Evolutionary conservation across 35 echinoderm and acorn worm species (phyloP).

Genomic region (Lytechinus variegatus): DNA sequence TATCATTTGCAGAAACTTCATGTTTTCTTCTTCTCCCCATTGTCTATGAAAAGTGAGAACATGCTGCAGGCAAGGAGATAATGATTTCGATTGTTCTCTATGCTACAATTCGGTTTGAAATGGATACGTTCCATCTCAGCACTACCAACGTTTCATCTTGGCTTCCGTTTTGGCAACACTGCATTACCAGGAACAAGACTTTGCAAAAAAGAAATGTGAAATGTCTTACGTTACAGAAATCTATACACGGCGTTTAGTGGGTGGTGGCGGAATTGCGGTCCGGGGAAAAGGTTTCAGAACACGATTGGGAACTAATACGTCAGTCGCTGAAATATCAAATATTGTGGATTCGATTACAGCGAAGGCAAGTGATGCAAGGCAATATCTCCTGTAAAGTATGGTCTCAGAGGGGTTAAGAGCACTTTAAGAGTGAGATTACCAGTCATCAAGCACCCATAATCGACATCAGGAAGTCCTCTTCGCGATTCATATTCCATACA

Average conservation of each 20-base stretch:
- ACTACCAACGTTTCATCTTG: background rate
- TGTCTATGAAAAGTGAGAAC: background rate
- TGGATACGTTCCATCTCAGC: background rate
- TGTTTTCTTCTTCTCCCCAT: background rate
- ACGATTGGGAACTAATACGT: background rate
- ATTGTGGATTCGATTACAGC: background rate
- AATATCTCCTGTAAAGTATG: background rate
- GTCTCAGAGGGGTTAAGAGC: background rate
- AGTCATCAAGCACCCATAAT: background rate
- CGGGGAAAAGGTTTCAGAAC: background rate
- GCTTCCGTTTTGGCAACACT: background rate
- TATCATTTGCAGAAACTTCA: background rate
- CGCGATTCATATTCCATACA: background rate
- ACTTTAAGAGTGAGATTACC: background rate
- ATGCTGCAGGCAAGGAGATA: background rate
- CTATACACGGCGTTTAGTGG: background rate
- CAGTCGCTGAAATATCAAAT: slow-evolving; percentile 3
- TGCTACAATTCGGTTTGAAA: background rate
- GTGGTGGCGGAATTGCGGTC: background rate
- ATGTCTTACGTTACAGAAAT: background rate
- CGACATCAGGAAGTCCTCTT: background rate
- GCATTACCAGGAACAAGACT: background rate
- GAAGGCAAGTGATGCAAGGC: background rate
- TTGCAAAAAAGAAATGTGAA: background rate
- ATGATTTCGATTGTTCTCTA: background rate